Conservation (phyloP, 2,888 invertebrate genomes). For the Beris chalybata region DNA sequence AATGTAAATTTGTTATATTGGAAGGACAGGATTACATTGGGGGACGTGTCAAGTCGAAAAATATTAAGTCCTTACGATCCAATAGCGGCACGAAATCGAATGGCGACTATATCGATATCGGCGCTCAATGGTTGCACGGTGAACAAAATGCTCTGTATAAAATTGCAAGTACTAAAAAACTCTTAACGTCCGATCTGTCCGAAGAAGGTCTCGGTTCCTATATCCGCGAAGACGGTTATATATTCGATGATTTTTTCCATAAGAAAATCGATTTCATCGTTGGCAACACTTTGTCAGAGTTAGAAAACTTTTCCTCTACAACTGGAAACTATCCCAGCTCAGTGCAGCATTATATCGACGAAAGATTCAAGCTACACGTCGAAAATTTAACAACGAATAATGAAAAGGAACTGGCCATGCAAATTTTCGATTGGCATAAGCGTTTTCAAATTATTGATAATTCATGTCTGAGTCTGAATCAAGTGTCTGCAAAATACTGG, state of each 20-base stretch:
- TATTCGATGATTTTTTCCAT: constrained; percentile 56
- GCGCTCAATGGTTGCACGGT: constrained; percentile 57
- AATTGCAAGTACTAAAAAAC: constrained; percentile 48
- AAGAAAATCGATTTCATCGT: constrained; percentile 59
- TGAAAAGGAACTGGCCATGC: constrained; percentile 52
- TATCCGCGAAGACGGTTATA: constrained; percentile 57
- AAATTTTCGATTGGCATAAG: constrained; percentile 64
- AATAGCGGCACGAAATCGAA: constrained; percentile 30
- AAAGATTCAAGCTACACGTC: constrained; percentile 51
- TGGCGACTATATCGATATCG: constrained; percentile 52
- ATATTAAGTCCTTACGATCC: constrained; percentile 16
- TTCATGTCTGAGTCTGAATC: constrained; percentile 60
- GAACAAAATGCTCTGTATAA: constrained; percentile 52
- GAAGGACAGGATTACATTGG: constrained; percentile 64
- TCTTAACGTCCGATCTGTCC: constrained; percentile 47
- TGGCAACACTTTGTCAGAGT: constrained; percentile 57
- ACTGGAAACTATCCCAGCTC: constrained; percentile 52
- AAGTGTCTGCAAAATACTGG: constrained; percentile 63
- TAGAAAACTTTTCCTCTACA: constrained; percentile 53
- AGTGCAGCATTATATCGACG: constrained; percentile 55
- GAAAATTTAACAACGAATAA: constrained; percentile 46
- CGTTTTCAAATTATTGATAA: constrained; percentile 66
- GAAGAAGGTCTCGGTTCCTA: constrained; percentile 63
- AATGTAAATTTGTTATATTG: constrained; percentile 56
- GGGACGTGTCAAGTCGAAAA: constrained; percentile 58